Percentiles rank a stretch among this genome's conserved stretches.
Evolutionary conservation across 1,140 invertebrate genomes (phyloP).

Genomic region (Lordiphosa clarofinis): DNA sequence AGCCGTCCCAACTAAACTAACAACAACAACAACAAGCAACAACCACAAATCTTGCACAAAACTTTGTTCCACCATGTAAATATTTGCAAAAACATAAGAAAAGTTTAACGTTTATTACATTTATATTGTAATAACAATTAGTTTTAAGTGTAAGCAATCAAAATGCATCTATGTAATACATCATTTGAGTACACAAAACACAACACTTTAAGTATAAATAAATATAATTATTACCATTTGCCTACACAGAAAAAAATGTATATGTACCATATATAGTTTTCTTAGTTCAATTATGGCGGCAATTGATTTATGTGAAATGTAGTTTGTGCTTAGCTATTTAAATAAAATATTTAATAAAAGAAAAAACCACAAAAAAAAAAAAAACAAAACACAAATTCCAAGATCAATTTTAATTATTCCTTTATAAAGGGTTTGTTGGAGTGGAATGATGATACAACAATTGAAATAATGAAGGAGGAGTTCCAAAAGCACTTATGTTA

Average conservation of each 20-base stretch:
- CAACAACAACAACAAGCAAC: constrained; percentile 1
- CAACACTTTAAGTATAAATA: constrained; percentile 32
- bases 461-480: too few species aligned
- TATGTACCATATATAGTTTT: constrained; percentile 29
- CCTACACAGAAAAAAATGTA: constrained; percentile 33
- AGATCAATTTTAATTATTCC: neutral
- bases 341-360: constrained; percentile 44
- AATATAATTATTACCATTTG: constrained; percentile 37
- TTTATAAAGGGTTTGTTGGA: neutral
- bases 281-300: constrained; percentile 63
- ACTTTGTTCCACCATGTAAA: constrained; percentile 53
- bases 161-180: constrained; percentile 41
- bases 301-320: constrained; percentile 65
- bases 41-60: constrained; percentile 21
- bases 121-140: constrained; percentile 69
- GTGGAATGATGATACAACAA: too few species aligned
- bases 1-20: constrained; percentile 46
- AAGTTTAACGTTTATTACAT: constrained; percentile 70
- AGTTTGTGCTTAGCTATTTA: constrained; percentile 61
- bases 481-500: too few species aligned
- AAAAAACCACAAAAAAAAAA: constrained; percentile 1
- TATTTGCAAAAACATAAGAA: constrained; percentile 27
- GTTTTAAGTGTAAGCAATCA: constrained; percentile 41
- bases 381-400: constrained; percentile 2
- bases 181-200: constrained; percentile 46